Evolutionary conservation across 2,797 vertebrate species (phyloP), one percentile per base, ranked within the genome.

Genomic region (Garrulus glandarius): DNA sequence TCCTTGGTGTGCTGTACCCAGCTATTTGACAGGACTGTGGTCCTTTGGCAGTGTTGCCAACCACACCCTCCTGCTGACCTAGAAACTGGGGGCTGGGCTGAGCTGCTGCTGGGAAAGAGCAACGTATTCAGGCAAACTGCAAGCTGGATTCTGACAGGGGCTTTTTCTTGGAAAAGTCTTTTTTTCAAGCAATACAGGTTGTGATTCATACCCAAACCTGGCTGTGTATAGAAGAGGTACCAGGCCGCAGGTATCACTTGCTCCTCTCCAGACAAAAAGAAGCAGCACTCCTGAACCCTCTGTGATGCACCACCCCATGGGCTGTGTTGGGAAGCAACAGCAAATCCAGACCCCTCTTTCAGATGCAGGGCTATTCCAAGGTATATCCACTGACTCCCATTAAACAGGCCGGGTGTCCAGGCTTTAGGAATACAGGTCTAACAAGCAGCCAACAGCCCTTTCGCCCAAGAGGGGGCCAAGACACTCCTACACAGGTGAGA

Each of bases 221-320:
- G 6, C 27, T 79, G 11, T 20, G 9, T 9, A 15, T 1, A 53
- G n/a, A 61, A 36, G 12, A 78, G 18, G 21, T 41, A 37, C 21
- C 2, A 4, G 26, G 32, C 65, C 44, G 20, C 34, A 74, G 55
- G 22, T 16, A 49, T 5, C 56, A 10, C 36, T n/a, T 64, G 6
- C 27, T 59, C 12, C 65, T 69, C 8, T 0, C 0, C 29, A 43
- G 50, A 13, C 2, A 12, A 53, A 47, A 52, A 30, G 16, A 9
- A 32, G 30, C 24, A 53, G 47, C 23, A 5, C 52, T 53, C 39
- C 50, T 36, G 7, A 29, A 7, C 7, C 7, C 37, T 29, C 32
- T 2, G 21, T 63, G 19, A 43, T 24, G 10, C 34, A 5, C 12
- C 27, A 52, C 4, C 2, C 34, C 41, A 6, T 1, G 6, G 29